Base-by-base conservation (phyloP, 2,797 vertebrate species). In the Pangasius larnaudii region DNA sequence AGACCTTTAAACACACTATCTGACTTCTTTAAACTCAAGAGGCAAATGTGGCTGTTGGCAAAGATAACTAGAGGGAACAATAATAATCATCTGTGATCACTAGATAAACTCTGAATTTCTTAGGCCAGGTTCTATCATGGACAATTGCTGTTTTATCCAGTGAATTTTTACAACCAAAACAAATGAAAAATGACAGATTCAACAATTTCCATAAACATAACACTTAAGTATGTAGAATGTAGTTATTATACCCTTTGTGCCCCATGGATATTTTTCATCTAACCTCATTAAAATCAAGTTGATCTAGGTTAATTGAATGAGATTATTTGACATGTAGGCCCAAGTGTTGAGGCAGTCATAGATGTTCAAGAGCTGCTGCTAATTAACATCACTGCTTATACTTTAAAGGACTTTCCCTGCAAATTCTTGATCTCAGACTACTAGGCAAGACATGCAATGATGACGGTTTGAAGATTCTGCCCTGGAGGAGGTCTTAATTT, bases 61-160 rank as follows among this genome's bases (percentile, higher is more conserved):
- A 86, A 46, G 72, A 89, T 83, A 87, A 81, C 1, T 33, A 33
- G 53, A 58, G n/a, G 75, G 56, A 13, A 69, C 24, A 71, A 56
- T 3, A 59, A 36, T 81, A 72, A 67, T 30, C 79, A 61, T n/a
- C 86, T 86, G 84, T 7, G 88, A 89, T 24, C 18, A 65, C 74
- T 72, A 33, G 63, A 14, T 0, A 69, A 49, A 46, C 0, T 63
- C 81, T 39, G 1, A 8, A 84, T 86, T 87, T 85, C 10, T 11
- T 84, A 0, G 49, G 33, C 24, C 8, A 30, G 30, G 90, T 91
- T 91, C 46, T 33, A 59, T 89, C 86, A n/a, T 11, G 90, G 93
- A 89, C 92, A 90, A 18, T 90, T 88, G n/a, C 88, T 0, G 0
- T 39, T 19, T 11, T 42, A 18, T 67, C 42, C 9, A 10, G 36